Percentiles rank a stretch among this genome's conserved stretches.
These are phyloP conservation scores for Eolophus roseicapilla DNA, from an alignment of 2,113 vertebrate species.

Conservation along the genomic window DNA sequence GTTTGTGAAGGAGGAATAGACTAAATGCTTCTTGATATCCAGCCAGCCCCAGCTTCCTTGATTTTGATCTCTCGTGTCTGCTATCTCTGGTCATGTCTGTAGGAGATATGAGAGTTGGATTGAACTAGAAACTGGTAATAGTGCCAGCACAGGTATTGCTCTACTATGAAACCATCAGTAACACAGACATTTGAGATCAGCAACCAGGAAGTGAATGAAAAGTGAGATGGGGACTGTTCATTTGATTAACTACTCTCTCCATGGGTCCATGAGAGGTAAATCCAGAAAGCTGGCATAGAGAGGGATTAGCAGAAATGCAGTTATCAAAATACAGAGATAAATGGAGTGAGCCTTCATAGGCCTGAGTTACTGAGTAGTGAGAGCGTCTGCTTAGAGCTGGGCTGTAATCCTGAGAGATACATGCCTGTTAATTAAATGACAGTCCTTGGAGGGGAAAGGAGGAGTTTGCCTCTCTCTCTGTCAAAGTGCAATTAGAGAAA, in stretches of 20 bases:
- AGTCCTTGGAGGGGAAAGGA: neutral
- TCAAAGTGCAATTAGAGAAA: conserved; percentile 41
- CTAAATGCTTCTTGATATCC: conserved; percentile 20
- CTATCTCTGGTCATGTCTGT: conserved; percentile 3
- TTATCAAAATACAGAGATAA: neutral
- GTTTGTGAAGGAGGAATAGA: conserved; percentile 9
- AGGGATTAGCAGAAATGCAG: neutral
- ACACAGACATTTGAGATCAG: neutral
- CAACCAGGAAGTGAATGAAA: neutral
- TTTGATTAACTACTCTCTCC: neutral
- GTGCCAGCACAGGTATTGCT: neutral
- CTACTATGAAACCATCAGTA: neutral
- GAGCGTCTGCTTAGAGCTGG: neutral
- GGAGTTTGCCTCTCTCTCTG: neutral
- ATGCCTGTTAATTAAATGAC: conserved; percentile 57
- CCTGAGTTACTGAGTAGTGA: neutral
- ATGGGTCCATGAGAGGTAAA: neutral
- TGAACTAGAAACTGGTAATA: neutral
- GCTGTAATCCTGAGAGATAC: conserved; percentile 41
- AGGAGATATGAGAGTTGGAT: neutral
- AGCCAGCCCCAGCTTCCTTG: neutral
- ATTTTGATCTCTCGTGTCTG: neutral
- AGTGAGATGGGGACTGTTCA: neutral
- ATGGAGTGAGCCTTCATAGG: neutral
- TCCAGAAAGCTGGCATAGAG: neutral